Evolutionary conservation across 2,113 vertebrate species (phyloP).

Genomic region (Entosphenus tridentatus): DNA sequence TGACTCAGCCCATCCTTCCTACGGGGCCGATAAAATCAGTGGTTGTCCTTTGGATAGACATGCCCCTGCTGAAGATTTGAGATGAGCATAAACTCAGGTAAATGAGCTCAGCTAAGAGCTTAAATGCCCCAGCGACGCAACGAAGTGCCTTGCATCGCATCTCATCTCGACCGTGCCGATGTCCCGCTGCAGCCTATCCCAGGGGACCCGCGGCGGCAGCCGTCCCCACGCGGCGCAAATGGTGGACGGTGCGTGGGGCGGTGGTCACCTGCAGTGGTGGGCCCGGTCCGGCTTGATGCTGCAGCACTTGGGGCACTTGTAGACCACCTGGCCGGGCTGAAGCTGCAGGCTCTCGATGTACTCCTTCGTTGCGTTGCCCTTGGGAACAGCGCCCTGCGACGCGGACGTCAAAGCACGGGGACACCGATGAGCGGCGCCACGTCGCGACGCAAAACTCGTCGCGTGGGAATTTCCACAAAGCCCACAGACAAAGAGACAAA

Average conservation of each 20-base stretch:
- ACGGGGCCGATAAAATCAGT: too few species aligned
- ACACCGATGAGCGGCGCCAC: too few species aligned
- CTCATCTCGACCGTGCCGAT: not conserved
- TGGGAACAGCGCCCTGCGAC: conserved; percentile 68
- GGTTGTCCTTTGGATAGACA: too few species aligned
- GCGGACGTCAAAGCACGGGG: not conserved
- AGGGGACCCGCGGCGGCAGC: not conserved
- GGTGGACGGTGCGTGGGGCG: not conserved
- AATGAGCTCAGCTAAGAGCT: too few species aligned
- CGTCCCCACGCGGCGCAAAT: not conserved
- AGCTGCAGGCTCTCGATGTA: conserved; percentile 93
- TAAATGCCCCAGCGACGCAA: too few species aligned
- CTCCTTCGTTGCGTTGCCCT: conserved; percentile 94
- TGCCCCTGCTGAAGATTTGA: too few species aligned
- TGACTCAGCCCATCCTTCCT: not conserved
- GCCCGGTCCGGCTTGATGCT: conserved; percentile 95
- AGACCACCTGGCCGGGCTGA: conserved; percentile 89
- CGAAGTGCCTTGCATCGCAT: too few species aligned
- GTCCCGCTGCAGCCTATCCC: not conserved
- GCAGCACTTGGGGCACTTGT: conserved; percentile 97
- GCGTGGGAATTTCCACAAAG: too few species aligned
- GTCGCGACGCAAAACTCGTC: too few species aligned
- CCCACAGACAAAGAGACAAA: too few species aligned
- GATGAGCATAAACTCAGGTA: too few species aligned
- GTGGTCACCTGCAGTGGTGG: conserved; percentile 77